Evolutionary conservation across 2,888 invertebrate genomes (phyloP), one percentile per base, ranked within the genome.

Genomic region (Tachina fera): DNA sequence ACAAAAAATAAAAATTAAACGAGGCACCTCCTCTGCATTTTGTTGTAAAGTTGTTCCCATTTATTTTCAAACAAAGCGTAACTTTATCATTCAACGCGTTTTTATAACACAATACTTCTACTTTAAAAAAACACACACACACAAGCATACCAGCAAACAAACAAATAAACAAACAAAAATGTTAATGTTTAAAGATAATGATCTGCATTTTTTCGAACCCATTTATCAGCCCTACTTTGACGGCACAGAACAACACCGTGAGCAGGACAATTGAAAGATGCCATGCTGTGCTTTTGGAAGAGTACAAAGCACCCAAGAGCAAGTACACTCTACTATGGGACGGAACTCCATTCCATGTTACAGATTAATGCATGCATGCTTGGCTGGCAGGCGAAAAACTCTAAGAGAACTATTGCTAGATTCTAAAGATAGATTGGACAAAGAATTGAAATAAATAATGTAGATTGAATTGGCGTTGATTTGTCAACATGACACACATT

Each of bases 401-500:
- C 4, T 22, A 49, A 77, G 56, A 58, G 31, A 80, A 77, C 77
- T 77, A 77, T 86, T 86, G 47, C 68, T 86, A 86, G 86, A 86
- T 86, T 83, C 76, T 83, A 72, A 80, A 86, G 86, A 86, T 83
- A 86, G 86, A 86, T 77, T 85, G 77, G 76, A 78, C 65, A 76
- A 70, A 76, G 75, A 76, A 71, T 70, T 79, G 76, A 83, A 83
- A 83, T 86, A 86, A 86, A 86, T 86, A 83, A 86, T 86, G 83
- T 72, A 83, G 79, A 80, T 80, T 83, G 86, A 86, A 86, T 83
- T 86, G 86, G 86, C 86, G 86, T 83, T 86, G 86, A 86, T 86
- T 86, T 86, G 86, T 86, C 86, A 86, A 86, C 86, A 86, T 86
- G 86, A 86, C 86, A 86, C 86, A 86, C 86, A 86, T 86, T 86